Base-by-base conservation (phyloP, 2,888 invertebrate genomes). In the Machimus atricapillus region DNA sequence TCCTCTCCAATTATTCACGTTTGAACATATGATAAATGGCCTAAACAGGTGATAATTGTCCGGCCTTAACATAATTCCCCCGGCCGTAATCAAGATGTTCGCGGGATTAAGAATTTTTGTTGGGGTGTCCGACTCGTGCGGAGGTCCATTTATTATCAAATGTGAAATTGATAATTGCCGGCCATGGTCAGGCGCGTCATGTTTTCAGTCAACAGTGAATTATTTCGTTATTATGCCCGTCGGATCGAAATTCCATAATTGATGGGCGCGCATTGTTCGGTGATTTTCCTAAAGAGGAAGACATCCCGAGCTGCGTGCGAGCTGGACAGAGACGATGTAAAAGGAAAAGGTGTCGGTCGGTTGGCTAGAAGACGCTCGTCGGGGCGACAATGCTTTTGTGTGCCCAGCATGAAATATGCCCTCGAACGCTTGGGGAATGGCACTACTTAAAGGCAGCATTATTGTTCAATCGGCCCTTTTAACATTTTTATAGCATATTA, bases 131-230 rank as follows among this genome's bases (percentile, higher is more conserved):
- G 46, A 7, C 46, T 74, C 85, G n/a, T 76, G 76, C 43, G 43
- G 85, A 85, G 85, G 73, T 74, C 46, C 85, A 85, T 85, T 85
- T 76, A 76, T 85, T 85, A 74, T 31, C 43, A 58, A 79, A 66
- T 46, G 74, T 40, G 23, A 43, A 85, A 74, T 74, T 73, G 76
- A 83, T 83, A 83, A 83, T 83, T 83, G 83, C 43, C 23, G 73
- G 40, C 37, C 83, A 89, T 89, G 89, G 87, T 89, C 87, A 88
- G 87, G 86, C 88, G 88, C 89, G 90, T 90, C 90, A 90, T 90
- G 90, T 90, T 90, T 89, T 88, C 88, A 89, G 89, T 89, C 90
- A 89, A 88, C 89, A 89, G 89, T 89, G 89, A 89, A 90, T 90
- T 90, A 90, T 90, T 89, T 27, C 34, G 27, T 40, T 43, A 27